Percentiles rank a stretch among this genome's conserved stretches.
Conservation (phyloP, 1,140 invertebrate genomes). For the Uloborus diversus region DNA sequence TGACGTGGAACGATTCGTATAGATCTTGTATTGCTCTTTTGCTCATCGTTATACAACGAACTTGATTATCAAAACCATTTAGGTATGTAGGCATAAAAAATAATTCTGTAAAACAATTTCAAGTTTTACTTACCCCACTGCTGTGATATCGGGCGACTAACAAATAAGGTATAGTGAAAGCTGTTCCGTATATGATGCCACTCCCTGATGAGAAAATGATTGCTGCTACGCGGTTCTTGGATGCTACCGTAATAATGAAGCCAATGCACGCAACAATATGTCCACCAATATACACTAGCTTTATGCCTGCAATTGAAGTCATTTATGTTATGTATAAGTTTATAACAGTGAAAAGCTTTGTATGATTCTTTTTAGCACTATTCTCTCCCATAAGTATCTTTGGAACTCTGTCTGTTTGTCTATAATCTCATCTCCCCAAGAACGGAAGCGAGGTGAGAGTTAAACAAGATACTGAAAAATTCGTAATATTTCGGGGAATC, state of each 20-base stretch:
- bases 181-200: slow-evolving; percentile 95
- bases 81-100: no score
- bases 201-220: slow-evolving; percentile 89
- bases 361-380: background rate
- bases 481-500: no score
- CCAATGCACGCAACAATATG: slow-evolving; percentile 86
- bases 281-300: slow-evolving; percentile 86
- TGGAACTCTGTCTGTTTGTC: no score
- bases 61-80: no score
- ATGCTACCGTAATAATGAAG: slow-evolving; percentile 86
- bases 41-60: no score
- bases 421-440: background rate
- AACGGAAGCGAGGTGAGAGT: background rate
- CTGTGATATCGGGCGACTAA: slow-evolving; percentile 93
- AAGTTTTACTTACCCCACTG: no score
- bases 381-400: background rate
- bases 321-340: background rate
- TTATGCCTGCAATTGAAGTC: slow-evolving; percentile 72
- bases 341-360: background rate
- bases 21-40: no score
- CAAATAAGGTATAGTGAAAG: slow-evolving; percentile 96
- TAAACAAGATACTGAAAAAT: background rate
- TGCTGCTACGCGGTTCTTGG: slow-evolving; percentile 78
- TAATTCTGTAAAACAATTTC: slow-evolving; percentile 75
- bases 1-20: no score